A percentile compares a stretch with the other conserved stretches of the same genome.
Conservation (phyloP, 23 tunicate species). For the Phallusia fumigata region DNA sequence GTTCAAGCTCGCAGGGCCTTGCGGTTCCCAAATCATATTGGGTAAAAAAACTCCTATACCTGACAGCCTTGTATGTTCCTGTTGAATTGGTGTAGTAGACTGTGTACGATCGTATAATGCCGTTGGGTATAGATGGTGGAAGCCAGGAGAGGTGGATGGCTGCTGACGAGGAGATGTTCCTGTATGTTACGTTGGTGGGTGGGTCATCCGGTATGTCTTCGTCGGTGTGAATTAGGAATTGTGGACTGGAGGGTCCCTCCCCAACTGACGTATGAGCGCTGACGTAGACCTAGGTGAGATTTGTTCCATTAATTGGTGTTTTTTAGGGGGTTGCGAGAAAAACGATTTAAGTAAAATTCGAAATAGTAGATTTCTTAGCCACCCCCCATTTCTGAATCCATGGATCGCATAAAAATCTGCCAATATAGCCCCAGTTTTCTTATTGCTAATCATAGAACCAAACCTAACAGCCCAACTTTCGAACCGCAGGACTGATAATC, state of each 20-base stretch:
- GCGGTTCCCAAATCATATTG: no score
- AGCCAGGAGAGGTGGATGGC: constrained; percentile 36
- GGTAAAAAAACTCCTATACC: not conserved
- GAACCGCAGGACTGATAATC: no score
- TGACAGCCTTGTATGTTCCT: not conserved
- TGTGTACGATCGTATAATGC: constrained; percentile 37
- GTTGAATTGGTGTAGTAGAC: constrained; percentile 34
- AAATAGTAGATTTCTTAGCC: no score
- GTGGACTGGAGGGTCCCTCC: constrained; percentile 37
- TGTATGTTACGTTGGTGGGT: constrained; percentile 31
- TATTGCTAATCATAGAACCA: no score
- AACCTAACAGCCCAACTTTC: no score
- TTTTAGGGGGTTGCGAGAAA: no score
- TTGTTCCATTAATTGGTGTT: no score
- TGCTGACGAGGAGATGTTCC: constrained; percentile 40
- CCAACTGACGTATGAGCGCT: constrained; percentile 42
- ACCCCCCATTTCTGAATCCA: no score
- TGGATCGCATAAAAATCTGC: no score
- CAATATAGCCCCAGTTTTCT: no score
- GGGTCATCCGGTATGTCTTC: constrained; percentile 60
- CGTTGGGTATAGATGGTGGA: constrained; percentile 44
- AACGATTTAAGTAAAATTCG: no score
- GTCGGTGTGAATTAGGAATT: constrained; percentile 42
- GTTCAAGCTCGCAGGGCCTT: no score
- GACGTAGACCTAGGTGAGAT: constrained; percentile 53